Evolutionary conservation across 2,113 vertebrate species (phyloP), one percentile per base, ranked within the genome.

Genomic region (Nansenia antarctica): DNA sequence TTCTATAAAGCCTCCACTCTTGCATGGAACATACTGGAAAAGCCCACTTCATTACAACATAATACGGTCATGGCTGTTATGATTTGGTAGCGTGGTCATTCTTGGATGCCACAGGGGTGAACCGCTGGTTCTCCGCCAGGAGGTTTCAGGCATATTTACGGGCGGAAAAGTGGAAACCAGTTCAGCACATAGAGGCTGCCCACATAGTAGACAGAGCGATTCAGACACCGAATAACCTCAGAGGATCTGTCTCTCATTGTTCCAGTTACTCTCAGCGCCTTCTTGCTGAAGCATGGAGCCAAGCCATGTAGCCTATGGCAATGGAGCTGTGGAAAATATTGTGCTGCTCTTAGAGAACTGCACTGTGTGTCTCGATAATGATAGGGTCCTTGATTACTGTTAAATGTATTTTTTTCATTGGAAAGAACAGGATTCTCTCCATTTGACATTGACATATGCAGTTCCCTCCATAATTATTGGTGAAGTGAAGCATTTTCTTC

Each of bases 81-180:
- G 67, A 47, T 35, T 34, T 18, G 61, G 24, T 57, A 61, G 64
- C 11, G 64, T 49, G 61, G 54, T 65, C 5, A 11, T 61, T 14
- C 27, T 29, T 53, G 65, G 60, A 72, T 60, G 34, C 83, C 85
- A 55, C 7, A 66, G 82, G 31, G 80, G 82, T 84, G 73, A 87
- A 83, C 82, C 86, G 62, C 84, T 73, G 77, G 73, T 74, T 87
- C 70, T 82, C 69, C 76, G 76, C 76, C 74, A 70, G 83, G 81
- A 78, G 81, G 78, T 72, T 68, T 73, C 75, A 64, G 74, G 72
- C 70, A 61, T 68, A 63, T 75, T 80, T 75, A 70, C 80, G 74
- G 81, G 79, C 83, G 86, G 82, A 86, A 87, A 83, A 79, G 65
- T 68, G 39, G 35, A 2, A 45, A 34, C 35, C 26, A 2, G 3